These are phyloP conservation scores for Phyllotreta striolata DNA, from an alignment of 2,888 invertebrate genomes.

Conservation along the genomic window DNA sequence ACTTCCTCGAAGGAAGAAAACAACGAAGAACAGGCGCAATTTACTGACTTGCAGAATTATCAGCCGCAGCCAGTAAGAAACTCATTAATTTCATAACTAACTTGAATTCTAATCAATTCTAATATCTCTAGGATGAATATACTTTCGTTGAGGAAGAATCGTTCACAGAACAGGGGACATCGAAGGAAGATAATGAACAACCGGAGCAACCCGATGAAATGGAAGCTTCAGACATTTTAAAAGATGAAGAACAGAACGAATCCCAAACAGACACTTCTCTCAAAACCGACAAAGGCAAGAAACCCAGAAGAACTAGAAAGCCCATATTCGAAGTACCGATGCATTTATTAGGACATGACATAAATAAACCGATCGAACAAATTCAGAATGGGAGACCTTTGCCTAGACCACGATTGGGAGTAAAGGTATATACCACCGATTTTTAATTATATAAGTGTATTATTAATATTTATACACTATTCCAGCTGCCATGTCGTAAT, in stretches of 20 bases:
- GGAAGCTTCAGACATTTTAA: background rate
- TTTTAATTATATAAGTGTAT: background rate
- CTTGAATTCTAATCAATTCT: background rate
- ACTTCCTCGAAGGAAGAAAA: background rate
- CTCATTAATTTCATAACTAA: too few relatives aligned
- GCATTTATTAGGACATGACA: conserved; percentile 60
- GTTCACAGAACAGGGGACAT: background rate
- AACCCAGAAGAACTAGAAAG: conserved; percentile 43
- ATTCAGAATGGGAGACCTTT: conserved; percentile 54
- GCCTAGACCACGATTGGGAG: conserved; percentile 61
- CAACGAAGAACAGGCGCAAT: background rate
- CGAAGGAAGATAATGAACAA: background rate
- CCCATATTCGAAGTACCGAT: conserved; percentile 53
- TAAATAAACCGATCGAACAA: conserved; percentile 59
- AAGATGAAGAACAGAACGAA: background rate
- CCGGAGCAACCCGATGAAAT: background rate
- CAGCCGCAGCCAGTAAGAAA: background rate
- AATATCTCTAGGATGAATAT: background rate
- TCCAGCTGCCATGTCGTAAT: conserved; percentile 47
- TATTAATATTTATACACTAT: background rate
- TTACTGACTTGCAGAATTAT: conserved; percentile 14
- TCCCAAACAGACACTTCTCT: too few relatives aligned
- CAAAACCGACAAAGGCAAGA: conserved; percentile 9
- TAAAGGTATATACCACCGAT: conserved; percentile 52
- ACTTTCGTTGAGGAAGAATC: conserved; percentile 1